A percentile compares a stretch with the other conserved stretches of the same genome.
phyloP scores from a whole-genome alignment of 2,113 vertebrate species.

The Spermophilus dauricus region DNA sequence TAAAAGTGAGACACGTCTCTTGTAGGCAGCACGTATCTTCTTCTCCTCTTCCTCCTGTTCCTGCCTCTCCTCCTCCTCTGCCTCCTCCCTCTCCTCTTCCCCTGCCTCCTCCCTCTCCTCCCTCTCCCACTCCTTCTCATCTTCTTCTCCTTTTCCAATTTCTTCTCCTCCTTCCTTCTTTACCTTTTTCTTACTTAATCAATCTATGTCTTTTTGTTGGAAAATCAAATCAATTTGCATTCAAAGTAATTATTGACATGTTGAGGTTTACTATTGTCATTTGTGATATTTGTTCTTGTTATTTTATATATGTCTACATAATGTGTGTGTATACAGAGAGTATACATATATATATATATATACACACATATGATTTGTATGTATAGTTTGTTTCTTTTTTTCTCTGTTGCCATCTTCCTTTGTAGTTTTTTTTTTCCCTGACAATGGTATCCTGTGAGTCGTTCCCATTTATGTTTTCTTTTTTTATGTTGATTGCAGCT shows the following conservation, averaged over 20 bases:
- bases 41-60: too few relatives aligned
- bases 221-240: neutral
- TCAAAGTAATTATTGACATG: neutral
- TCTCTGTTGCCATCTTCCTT: neutral
- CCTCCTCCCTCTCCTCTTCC: too few relatives aligned
- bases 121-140: too few relatives aligned
- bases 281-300: neutral
- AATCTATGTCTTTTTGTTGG: neutral
- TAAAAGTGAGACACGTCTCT: neutral
- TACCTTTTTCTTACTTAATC: too few relatives aligned
- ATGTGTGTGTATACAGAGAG: too few relatives aligned
- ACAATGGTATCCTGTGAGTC: neutral
- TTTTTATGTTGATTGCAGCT: neutral
- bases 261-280: neutral
- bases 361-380: too few relatives aligned
- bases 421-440: neutral
- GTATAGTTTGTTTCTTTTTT: too few relatives aligned
- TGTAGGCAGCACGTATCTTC: neutral
- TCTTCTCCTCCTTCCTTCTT: neutral
- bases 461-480: neutral
- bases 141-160: neutral
- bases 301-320: too few relatives aligned
- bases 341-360: too few relatives aligned
- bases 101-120: too few relatives aligned
- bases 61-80: too few relatives aligned